A percentile compares a stretch with the other conserved stretches of the same genome.
Evolutionary conservation across 92 coral and sea anemone genomes (phyloP).

Genomic region (Diadumene lineata): DNA sequence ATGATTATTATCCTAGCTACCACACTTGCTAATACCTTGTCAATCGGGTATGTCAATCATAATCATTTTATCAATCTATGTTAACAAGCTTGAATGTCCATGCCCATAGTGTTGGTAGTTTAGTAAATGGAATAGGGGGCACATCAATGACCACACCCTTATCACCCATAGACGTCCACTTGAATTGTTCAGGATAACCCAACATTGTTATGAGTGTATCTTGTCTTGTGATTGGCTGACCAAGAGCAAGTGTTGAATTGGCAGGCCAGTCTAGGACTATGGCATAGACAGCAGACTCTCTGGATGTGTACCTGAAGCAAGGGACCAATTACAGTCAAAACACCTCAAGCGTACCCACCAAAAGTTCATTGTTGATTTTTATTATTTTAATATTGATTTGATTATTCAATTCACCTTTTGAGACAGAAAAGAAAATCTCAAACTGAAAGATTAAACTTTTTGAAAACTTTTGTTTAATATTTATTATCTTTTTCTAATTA

Average conservation of each 20-base stretch:
- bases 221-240: slow-evolving; percentile 44
- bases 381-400: too few relatives aligned
- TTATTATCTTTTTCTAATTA: neutral
- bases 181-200: slow-evolving; percentile 69
- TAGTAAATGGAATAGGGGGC: slow-evolving; percentile 74
- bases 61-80: slow-evolving; percentile 27
- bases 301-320: slow-evolving; percentile 94
- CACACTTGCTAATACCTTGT: neutral
- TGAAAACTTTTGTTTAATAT: too few relatives aligned
- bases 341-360: too few relatives aligned
- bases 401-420: too few relatives aligned
- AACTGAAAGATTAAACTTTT: too few relatives aligned
- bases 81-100: slow-evolving; percentile 83
- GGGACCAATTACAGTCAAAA: too few relatives aligned
- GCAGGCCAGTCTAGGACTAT: slow-evolving; percentile 88
- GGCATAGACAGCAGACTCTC: slow-evolving; percentile 73
- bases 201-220: slow-evolving; percentile 76
- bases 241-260: slow-evolving; percentile 55
- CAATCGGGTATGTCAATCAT: neutral
- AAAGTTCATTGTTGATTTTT: too few relatives aligned
- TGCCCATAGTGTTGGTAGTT: slow-evolving; percentile 85
- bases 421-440: too few relatives aligned
- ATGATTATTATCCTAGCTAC: neutral
- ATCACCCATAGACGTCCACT: slow-evolving; percentile 56
- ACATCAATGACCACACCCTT: slow-evolving; percentile 68